Conservation (phyloP, 2,797 vertebrate genomes). For the Dryobates pubescens region DNA sequence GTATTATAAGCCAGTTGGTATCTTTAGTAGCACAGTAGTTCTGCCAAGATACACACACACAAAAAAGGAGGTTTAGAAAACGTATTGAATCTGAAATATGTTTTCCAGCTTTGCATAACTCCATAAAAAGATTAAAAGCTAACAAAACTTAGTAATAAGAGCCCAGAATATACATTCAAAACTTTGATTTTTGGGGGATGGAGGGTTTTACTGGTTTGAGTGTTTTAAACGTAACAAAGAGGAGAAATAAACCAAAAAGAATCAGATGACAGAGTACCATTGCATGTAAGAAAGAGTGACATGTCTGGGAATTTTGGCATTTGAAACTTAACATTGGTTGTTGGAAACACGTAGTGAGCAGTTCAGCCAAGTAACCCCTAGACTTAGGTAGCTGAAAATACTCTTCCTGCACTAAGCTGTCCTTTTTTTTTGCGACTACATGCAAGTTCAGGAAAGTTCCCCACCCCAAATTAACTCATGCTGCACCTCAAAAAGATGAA, state of each 20-base stretch:
- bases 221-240: neutral
- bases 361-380: constrained; percentile 7
- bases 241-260: constrained; percentile 14
- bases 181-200: neutral
- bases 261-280: neutral
- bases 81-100: neutral
- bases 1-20: neutral
- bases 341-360: neutral
- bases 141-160: neutral
- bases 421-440: neutral
- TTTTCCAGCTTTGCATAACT: constrained; percentile 1
- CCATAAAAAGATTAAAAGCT: neutral
- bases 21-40: neutral
- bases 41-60: neutral
- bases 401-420: neutral
- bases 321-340: neutral
- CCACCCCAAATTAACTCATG: constrained; percentile 25
- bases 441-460: constrained; percentile 17
- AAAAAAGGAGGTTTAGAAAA: neutral
- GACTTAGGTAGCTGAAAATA: too few species aligned
- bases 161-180: neutral
- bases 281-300: neutral
- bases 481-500: neutral
- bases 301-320: neutral
- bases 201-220: neutral